These are phyloP conservation scores for Lycophotia porphyrea DNA, from an alignment of 2,888 invertebrate genomes.

Conservation along the genomic window DNA sequence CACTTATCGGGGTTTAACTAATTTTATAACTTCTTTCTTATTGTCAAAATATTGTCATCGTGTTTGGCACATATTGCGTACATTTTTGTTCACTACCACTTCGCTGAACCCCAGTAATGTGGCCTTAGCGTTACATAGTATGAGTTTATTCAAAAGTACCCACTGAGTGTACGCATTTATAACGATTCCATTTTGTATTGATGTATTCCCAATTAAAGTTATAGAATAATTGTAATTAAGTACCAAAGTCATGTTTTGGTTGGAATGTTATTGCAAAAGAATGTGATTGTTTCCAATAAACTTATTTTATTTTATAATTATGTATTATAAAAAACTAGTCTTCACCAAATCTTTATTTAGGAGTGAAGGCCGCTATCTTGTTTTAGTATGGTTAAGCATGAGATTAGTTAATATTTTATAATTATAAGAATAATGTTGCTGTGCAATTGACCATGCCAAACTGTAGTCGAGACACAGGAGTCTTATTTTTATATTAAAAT, in stretches of 20 bases:
- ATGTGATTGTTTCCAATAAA: conserved; percentile 65
- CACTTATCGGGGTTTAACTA: conserved; percentile 11
- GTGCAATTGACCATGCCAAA: conserved; percentile 74
- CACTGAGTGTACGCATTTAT: conserved; percentile 47
- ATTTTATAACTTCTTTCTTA: not conserved
- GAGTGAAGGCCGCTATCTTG: conserved; percentile 70
- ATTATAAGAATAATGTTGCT: conserved; percentile 66
- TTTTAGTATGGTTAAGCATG: conserved; percentile 53
- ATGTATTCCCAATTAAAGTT: conserved; percentile 40
- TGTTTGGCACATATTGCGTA: conserved; percentile 2
- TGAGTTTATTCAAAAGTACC: conserved; percentile 24
- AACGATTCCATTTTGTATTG: conserved; percentile 46
- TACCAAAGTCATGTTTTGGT: conserved; percentile 67
- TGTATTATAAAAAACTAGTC: conserved; percentile 69
- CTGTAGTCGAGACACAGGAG: conserved; percentile 60
- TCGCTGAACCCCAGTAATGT: conserved; percentile 9
- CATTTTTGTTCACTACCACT: conserved; percentile 8
- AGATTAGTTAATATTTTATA: conserved; percentile 61
- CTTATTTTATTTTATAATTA: conserved; percentile 49
- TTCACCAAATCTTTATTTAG: conserved; percentile 74
- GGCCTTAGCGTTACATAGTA: not conserved
- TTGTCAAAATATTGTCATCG: not conserved
- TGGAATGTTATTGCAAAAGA: conserved; percentile 55
- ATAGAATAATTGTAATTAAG: conserved; percentile 56
- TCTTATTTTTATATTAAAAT: conserved; percentile 70